phyloP scores from a whole-genome alignment of 2,888 invertebrate genomes.

The Rhamnusium bicolor region DNA sequence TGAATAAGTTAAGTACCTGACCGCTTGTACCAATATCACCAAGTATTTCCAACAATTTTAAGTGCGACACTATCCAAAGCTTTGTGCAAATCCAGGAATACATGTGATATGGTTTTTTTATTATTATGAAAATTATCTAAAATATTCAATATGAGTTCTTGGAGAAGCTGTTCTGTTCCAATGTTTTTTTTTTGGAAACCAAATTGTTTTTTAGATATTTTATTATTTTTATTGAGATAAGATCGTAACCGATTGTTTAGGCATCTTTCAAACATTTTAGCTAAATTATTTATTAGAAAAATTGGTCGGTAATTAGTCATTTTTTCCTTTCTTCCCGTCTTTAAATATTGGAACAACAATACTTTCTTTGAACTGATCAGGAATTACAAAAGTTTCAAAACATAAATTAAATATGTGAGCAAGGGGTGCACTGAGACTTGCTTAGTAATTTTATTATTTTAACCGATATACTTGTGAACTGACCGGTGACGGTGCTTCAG shows the following conservation, averaged over 20 bases:
- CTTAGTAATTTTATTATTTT: not conserved
- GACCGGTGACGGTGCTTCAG: too few species aligned
- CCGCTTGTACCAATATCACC: not conserved
- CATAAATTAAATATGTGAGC: not conserved
- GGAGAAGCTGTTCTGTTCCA: not conserved
- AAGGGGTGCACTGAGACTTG: not conserved
- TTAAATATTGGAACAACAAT: not conserved
- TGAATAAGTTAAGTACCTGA: not conserved
- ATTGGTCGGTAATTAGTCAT: constrained; percentile 1
- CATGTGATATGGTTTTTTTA: too few species aligned
- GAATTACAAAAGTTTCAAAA: not conserved
- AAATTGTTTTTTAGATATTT: not conserved
- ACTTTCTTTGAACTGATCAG: not conserved
- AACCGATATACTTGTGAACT: not conserved
- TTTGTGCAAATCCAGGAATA: too few species aligned
- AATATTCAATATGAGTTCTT: too few species aligned
- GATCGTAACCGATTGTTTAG: not conserved
- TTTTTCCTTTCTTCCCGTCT: not conserved
- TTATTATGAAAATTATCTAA: too few species aligned
- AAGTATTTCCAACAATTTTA: too few species aligned
- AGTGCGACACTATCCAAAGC: too few species aligned
- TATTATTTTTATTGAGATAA: not conserved
- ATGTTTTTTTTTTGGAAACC: not conserved
- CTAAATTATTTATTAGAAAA: not conserved
- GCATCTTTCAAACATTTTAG: not conserved